Evolutionary conservation across 2,113 vertebrate genomes (phyloP).

Genomic region (Centropristis striata): DNA sequence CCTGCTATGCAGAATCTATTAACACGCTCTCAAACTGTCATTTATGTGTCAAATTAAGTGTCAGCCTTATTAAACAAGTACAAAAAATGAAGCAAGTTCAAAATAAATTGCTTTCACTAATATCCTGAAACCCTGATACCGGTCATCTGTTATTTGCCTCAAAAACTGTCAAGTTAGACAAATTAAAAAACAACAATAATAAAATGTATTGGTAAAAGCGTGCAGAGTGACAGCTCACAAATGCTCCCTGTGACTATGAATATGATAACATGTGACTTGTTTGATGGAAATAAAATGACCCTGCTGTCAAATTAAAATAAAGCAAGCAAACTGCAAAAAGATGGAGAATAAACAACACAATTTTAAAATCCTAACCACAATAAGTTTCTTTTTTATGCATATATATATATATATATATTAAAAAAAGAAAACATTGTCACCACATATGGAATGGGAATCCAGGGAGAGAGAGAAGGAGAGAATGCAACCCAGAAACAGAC

Average conservation of each 20-base stretch:
- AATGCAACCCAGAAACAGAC: conserved; percentile 26
- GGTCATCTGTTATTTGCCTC: conserved; percentile 32
- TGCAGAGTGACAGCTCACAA: conserved; percentile 18
- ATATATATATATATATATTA: background rate
- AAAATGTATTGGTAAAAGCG: conserved; percentile 4
- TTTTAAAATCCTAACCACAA: background rate
- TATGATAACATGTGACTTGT: conserved; percentile 13
- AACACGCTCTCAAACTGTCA: conserved; percentile 47
- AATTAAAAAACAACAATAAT: background rate
- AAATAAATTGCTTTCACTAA: conserved; percentile 50
- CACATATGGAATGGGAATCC: background rate
- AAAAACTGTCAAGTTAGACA: conserved; percentile 31
- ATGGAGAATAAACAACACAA: background rate
- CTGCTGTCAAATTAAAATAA: conserved; percentile 7
- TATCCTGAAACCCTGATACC: background rate
- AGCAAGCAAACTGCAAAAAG: background rate
- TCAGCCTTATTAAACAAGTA: conserved; percentile 48
- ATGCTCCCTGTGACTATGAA: background rate
- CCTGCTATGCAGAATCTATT: conserved; percentile 33
- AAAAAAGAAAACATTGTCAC: background rate
- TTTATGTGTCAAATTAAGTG: conserved; percentile 48
- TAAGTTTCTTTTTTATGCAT: background rate
- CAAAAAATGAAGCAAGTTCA: conserved; percentile 27
- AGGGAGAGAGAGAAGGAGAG: background rate
- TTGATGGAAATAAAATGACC: conserved; percentile 9